Base-by-base conservation (phyloP, 2,797 vertebrate genomes). In the Paguma larvata region DNA sequence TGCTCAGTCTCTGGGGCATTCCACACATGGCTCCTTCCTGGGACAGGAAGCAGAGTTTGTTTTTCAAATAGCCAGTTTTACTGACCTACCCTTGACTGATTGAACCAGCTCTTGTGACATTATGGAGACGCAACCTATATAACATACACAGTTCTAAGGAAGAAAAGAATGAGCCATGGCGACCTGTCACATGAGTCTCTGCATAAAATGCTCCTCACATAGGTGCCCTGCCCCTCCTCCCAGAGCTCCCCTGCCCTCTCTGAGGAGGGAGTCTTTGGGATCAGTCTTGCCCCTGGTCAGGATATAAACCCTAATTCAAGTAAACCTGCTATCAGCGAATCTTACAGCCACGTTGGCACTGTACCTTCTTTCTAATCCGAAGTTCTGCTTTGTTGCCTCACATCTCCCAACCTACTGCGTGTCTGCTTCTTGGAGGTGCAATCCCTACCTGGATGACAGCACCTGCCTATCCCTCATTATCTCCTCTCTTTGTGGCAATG, bases 31-130 rank as follows among this genome's bases (percentile, higher is more conserved):
- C 30, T 51, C 46, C 46, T n/a, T n/a, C 30, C 46, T 65, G 19
- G 11, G 48, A 30, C 63, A 10, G 32, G 32, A 75, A 75, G 46
- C 27, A 46, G 70, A 85, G 13, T 73, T 87, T 88, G 18, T 41
- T 96, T 96, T 72, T n/a, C 44, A 1, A 73, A 80, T 75, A 38
- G 75, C 48, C 72, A 68, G 5, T 44, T 75, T 70, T 67, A 68
- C 41, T 68, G 11, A 91, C 48, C 32, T 75, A 48, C 4, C 46
- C 8, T 63, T 80, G 34, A 41, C 32, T 16, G 30, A 16, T 21
- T 32, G 19, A 80, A 44, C 23, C 80, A 48, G n/a, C 78, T 56
- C 4, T 68, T 38, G 30, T 19, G 56, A 38, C 59, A 32, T 62
- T 87, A 38, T 30, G 14, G 21, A 77, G 19, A 59, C 16, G 68